Evolutionary conservation across 92 coral and sea anemone genomes (phyloP).

Genomic region (Scolanthus callimorphus): DNA sequence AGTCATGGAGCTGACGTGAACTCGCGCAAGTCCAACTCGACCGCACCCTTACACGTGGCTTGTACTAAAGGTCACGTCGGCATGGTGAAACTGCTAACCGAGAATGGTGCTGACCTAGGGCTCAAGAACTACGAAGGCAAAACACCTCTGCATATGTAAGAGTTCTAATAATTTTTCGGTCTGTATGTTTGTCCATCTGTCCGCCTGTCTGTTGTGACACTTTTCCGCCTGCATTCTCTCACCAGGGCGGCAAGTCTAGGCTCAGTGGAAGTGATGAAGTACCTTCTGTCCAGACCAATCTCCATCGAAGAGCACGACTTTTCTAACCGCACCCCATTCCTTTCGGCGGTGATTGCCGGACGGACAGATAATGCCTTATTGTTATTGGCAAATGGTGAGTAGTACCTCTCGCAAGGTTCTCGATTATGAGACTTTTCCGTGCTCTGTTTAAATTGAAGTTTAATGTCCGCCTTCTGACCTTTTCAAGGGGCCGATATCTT

Average conservation of each 20-base stretch:
- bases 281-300: slow-evolving; percentile 46
- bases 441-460: too few species aligned
- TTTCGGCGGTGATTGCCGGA: slow-evolving; percentile 51
- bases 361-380: slow-evolving; percentile 34
- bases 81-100: slow-evolving; percentile 36
- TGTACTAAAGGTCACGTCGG: slow-evolving; percentile 47
- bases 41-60: slow-evolving; percentile 58
- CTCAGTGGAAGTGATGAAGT: slow-evolving; percentile 33
- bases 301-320: slow-evolving; percentile 47
- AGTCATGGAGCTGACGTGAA: slow-evolving; percentile 52
- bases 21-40: slow-evolving; percentile 9
- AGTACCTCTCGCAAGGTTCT: too few species aligned
- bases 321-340: slow-evolving; percentile 60
- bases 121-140: slow-evolving; percentile 49
- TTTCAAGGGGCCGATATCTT: slow-evolving; percentile 47
- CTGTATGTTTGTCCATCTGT: too few species aligned
- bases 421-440: too few species aligned
- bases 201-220: too few species aligned
- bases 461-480: slow-evolving; percentile 9
- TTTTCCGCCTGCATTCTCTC: too few species aligned
- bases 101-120: slow-evolving; percentile 42
- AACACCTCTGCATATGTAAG: slow-evolving; percentile 60
- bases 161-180: neutral
- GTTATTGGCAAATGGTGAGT: slow-evolving; percentile 34
- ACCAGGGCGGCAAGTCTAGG: slow-evolving; percentile 54